Base-by-base conservation (phyloP, 2,797 vertebrate species). In the Eulemur rubriventer region DNA sequence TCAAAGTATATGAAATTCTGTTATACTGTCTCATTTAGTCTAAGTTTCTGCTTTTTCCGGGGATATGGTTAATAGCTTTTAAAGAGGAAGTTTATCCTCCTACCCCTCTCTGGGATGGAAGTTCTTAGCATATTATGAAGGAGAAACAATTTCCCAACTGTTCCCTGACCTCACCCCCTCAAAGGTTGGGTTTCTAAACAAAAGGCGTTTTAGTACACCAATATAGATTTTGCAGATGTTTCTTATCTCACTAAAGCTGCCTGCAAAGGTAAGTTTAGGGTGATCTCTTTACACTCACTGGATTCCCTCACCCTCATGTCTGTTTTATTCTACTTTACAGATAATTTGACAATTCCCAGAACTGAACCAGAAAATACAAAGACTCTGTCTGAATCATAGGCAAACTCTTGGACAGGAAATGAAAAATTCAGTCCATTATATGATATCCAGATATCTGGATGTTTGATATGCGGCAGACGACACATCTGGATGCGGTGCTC, bases 41-140 rank as follows among this genome's bases (percentile, higher is more conserved):
- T 57, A 91, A 46, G 61, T 70, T 91, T 95, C 83, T 85, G 48
- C 72, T 92, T 96, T 92, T 92, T 65, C 89, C 63, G 85, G 24
- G 46, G 57, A 55, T 82, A 35, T 61, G 46, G 55, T 26, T 96
- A 92, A 93, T 76, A 50, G 57, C 35, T 92, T 97, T 95, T 67
- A 94, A 92, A 97, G 80, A 96, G 86, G 65, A 87, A 96, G 57
- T 91, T 73, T 70, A 55, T 96, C 81, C 75, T 97, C 89, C 80
- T 89, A 88, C 90, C 94, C 26, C 3, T 87, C 38, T 82, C 86
- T 48, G 78, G 72, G 59, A 55, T 82, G 61, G 35, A 91, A 82
- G 75, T 89, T 94, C 86, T 97, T 91, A 95, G 89, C 6, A 35
- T 43, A 94, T 93, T 90, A 92, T 30, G 63, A 73, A 85, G 70